These are phyloP conservation scores for Agrilus mali DNA, from an alignment of 2,888 invertebrate genomes.

Conservation along the genomic window DNA sequence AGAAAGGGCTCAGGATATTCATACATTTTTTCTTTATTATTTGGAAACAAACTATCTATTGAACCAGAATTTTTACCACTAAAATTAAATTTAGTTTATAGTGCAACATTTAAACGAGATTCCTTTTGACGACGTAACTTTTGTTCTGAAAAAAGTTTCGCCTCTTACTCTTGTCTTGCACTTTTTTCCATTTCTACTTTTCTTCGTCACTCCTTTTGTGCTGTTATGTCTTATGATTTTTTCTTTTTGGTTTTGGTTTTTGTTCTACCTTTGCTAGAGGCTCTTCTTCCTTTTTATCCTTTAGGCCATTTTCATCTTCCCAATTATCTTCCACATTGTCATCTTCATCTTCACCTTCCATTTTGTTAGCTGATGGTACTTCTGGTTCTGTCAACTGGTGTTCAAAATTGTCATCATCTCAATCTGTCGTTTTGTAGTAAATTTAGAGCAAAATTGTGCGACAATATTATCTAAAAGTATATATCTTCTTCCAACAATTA, in stretches of 20 bases:
- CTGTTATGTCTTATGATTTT: slow-evolving; percentile 65
- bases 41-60: slow-evolving; percentile 62
- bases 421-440: slow-evolving; percentile 30
- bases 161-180: slow-evolving; percentile 42
- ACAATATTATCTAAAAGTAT: slow-evolving; percentile 17
- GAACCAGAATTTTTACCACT: slow-evolving; percentile 12
- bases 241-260: slow-evolving; percentile 57
- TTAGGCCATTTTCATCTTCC: slow-evolving; percentile 83
- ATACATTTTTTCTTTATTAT: slow-evolving; percentile 67
- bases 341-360: slow-evolving; percentile 84
- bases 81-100: slow-evolving; percentile 77
- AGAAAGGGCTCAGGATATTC: slow-evolving; percentile 57
- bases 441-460: slow-evolving; percentile 12
- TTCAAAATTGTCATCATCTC: slow-evolving; percentile 63
- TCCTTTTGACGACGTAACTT: slow-evolving; percentile 68
- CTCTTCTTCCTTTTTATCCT: slow-evolving; percentile 62
- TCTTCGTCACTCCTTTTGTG: slow-evolving; percentile 69
- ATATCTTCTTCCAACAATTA: slow-evolving; percentile 17
- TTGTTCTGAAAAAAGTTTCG: slow-evolving; percentile 65
- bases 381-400: slow-evolving; percentile 48
- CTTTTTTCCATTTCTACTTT: slow-evolving; percentile 50
- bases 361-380: slow-evolving; percentile 54
- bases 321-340: slow-evolving; percentile 85
- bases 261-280: slow-evolving; percentile 28
- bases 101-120: slow-evolving; percentile 72